Evolutionary conservation across 37 sponge, comb jelly and placozoan species (phyloP).

Genomic region (Chondrilla cf. caribensis): DNA sequence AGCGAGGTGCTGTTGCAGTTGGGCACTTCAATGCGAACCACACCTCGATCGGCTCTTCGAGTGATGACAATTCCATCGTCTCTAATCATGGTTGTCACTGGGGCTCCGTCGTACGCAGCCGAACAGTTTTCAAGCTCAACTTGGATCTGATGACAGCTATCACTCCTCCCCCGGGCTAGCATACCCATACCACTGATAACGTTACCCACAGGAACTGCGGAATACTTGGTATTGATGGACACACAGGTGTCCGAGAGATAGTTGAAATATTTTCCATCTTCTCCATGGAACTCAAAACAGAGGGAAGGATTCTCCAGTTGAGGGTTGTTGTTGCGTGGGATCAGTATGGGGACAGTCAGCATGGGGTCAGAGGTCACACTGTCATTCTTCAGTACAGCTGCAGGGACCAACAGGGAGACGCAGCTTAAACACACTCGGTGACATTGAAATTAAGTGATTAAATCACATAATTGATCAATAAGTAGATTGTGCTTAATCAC

Average conservation of each 20-base stretch:
- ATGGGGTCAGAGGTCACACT: background rate
- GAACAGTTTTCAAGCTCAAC: background rate
- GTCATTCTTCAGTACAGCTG: slow-evolving; percentile 6
- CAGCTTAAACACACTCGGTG: too few relatives aligned
- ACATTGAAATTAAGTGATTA: too few relatives aligned
- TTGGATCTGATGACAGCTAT: background rate
- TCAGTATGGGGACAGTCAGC: slow-evolving; percentile 2
- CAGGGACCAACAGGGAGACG: background rate
- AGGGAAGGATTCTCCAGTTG: background rate
- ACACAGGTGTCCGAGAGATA: background rate
- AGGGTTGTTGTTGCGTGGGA: background rate
- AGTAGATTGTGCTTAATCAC: too few relatives aligned
- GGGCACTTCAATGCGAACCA: background rate
- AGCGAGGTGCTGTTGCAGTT: background rate
- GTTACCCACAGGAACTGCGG: background rate
- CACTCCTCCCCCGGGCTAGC: background rate
- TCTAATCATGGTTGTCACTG: background rate
- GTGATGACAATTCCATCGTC: background rate
- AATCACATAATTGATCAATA: too few relatives aligned
- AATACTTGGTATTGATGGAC: background rate
- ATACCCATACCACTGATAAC: background rate
- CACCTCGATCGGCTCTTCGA: background rate
- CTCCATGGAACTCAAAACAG: slow-evolving; percentile 6
- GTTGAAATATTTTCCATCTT: background rate
- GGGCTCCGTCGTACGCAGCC: background rate